Evolutionary conservation across 2,113 vertebrate species (phyloP).

Genomic region (Uria lomvia): DNA sequence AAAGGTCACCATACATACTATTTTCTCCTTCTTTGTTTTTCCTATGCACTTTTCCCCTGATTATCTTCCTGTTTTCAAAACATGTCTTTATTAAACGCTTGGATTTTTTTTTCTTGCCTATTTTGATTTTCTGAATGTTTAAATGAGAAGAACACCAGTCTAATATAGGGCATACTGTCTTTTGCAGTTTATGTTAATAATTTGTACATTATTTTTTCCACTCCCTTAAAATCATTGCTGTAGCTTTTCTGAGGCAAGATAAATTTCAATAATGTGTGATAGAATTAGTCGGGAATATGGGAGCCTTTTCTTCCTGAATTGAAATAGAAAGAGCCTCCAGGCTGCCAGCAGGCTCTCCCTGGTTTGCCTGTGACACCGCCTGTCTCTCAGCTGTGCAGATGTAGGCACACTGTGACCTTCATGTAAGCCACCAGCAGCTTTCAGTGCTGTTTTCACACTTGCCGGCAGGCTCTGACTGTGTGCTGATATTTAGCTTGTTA

Average conservation of each 20-base stretch:
- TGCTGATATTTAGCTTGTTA: not conserved
- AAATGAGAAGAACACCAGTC: not conserved
- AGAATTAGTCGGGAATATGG: not conserved
- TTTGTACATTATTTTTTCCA: not conserved
- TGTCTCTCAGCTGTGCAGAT: not conserved
- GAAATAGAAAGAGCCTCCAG: not conserved
- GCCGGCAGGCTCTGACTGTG: not conserved
- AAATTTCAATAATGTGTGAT: rapidly evolving
- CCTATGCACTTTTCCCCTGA: not conserved
- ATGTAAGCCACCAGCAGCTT: not conserved
- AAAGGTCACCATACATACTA: not conserved
- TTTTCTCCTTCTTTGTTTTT: not conserved
- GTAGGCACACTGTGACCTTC: slow-evolving; percentile 20
- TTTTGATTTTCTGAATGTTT: not conserved
- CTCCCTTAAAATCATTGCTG: not conserved
- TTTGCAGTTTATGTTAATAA: not conserved
- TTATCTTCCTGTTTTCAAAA: not conserved
- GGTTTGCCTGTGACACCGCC: not conserved
- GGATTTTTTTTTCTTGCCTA: not conserved
- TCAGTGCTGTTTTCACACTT: not conserved
- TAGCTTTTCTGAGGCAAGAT: not conserved
- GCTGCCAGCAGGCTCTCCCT: not conserved
- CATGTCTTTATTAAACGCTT: not conserved
- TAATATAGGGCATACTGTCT: not conserved
- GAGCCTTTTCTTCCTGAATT: not conserved